Evolutionary conservation across 2,888 invertebrate genomes (phyloP).

Genomic region (Cantharis rufa): DNA sequence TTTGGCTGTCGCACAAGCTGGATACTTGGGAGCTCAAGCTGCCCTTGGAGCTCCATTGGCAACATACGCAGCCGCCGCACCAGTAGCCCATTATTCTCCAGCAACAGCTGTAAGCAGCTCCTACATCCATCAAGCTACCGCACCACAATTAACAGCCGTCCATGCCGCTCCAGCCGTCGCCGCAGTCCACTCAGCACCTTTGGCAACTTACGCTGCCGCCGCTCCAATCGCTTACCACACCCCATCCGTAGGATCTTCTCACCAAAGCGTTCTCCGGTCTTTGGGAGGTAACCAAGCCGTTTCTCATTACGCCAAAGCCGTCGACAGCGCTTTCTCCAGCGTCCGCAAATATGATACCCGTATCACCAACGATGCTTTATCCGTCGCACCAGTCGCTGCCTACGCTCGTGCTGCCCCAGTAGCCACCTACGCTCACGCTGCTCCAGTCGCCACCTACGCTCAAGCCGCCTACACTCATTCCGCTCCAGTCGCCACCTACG

Average conservation of each 20-base stretch:
- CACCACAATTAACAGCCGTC: conserved; percentile 36
- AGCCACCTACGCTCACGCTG: conserved; percentile 44
- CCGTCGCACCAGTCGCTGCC: conserved; percentile 52
- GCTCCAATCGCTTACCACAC: conserved; percentile 43
- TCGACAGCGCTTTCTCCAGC: conserved; percentile 64
- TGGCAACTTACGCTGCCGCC: conserved; percentile 35
- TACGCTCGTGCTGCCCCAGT: conserved; percentile 51
- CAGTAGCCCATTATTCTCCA: conserved; percentile 42
- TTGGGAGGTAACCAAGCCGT: conserved; percentile 61
- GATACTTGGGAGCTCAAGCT: conserved; percentile 56
- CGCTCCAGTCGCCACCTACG: conserved; percentile 44
- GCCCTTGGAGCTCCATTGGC: conserved; percentile 51
- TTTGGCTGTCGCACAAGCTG: conserved; percentile 66
- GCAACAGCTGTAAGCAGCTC: conserved; percentile 43
- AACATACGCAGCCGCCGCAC: conserved; percentile 43
- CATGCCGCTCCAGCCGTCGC: conserved; percentile 42
- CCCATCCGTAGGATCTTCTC: conserved; percentile 56
- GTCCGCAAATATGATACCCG: conserved; percentile 65
- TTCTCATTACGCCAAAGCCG: conserved; percentile 63
- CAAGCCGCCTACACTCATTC: conserved; percentile 44
- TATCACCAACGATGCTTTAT: conserved; percentile 60
- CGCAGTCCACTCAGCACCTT: conserved; percentile 37
- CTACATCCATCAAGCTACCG: conserved; percentile 41
- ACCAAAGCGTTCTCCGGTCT: conserved; percentile 63
- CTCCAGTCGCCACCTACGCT: conserved; percentile 51